Base-by-base conservation (phyloP, 2,888 invertebrate species). In the Aporophyla nigra region DNA sequence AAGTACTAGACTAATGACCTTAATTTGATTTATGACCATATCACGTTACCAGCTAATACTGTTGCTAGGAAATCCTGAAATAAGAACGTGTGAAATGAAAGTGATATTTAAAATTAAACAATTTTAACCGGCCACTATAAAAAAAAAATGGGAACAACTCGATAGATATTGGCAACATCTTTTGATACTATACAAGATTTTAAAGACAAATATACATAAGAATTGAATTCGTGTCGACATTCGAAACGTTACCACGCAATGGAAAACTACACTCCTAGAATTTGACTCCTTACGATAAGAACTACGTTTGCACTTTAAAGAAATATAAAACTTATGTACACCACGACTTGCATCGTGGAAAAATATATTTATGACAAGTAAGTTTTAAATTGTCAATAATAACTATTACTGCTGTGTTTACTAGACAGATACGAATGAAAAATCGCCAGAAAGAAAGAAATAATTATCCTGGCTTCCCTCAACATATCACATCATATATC, bases 221-320 rank as follows among this genome's bases (percentile, higher is more conserved):
- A 16, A 4, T 24, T 9, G 0, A 9, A 1, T 27, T n/a, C 12
- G 58, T 71, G 81, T 86, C 87, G 78, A 78, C 63, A 63, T 49
- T 79, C 79, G 82, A 82, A 76, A 71, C 67, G 58, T 4, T 5
- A 4, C 2, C 2, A 43, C 16, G 7, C 66, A 85, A 27, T 88
- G 86, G 89, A 78, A 73, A 61, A 74, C 61, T 1, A 24, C 88
- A 33, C 59, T n/a, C 61, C 21, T 78, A 75, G 74, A 82, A 82
- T 87, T 62, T 59, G 82, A 78, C 71, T 75, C 73, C 72, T 5
- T 12, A 10, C 51, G 85, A 84, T 86, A 81, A 81, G 54, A 27
- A 59, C 51, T 59, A 63, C n/a, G 19, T 19, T 61, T 71, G 72
- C 68, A 77, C 53, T 62, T 67, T 59, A 74, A 12, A 59, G 56